Evolutionary conservation across 2,113 vertebrate species (phyloP).

Genomic region (Thunnus maccoyii): DNA sequence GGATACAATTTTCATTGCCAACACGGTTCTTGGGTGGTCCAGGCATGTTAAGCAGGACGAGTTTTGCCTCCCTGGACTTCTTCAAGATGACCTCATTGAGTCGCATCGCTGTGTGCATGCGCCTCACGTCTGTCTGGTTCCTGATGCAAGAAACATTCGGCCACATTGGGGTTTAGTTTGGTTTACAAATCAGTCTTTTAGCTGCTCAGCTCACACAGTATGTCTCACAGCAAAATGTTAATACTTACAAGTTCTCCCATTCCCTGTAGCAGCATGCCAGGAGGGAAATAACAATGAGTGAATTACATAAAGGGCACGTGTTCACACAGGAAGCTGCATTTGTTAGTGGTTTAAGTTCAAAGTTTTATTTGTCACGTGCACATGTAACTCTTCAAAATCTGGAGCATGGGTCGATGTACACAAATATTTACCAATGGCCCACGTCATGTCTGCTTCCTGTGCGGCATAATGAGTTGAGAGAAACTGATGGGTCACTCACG

Average conservation of each 20-base stretch:
- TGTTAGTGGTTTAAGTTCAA: conserved; percentile 19
- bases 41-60: conserved; percentile 98
- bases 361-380: conserved; percentile 36
- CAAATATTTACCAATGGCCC: conserved; percentile 48
- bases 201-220: background rate
- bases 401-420: background rate
- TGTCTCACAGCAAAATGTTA: background rate
- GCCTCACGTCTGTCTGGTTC: conserved; percentile 93
- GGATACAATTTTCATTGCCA: conserved; percentile 98
- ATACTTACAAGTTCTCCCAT: conserved; percentile 98
- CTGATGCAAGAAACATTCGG: conserved; percentile 74
- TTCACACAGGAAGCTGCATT: background rate
- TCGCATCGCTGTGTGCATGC: conserved; percentile 96
- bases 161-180: conserved; percentile 1
- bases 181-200: conserved; percentile 3
- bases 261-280: conserved; percentile 89
- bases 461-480: background rate
- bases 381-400: background rate
- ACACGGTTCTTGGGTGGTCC: conserved; percentile 95
- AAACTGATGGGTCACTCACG: conserved; percentile 85
- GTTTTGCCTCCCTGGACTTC: conserved; percentile 95
- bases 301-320: conserved; percentile 1
- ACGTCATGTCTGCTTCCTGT: background rate
- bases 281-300: conserved; percentile 48
- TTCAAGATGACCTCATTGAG: conserved; percentile 95